These are phyloP conservation scores for Sebastes oblongus DNA, from an alignment of 2,797 vertebrate species.

Conservation along the genomic window DNA sequence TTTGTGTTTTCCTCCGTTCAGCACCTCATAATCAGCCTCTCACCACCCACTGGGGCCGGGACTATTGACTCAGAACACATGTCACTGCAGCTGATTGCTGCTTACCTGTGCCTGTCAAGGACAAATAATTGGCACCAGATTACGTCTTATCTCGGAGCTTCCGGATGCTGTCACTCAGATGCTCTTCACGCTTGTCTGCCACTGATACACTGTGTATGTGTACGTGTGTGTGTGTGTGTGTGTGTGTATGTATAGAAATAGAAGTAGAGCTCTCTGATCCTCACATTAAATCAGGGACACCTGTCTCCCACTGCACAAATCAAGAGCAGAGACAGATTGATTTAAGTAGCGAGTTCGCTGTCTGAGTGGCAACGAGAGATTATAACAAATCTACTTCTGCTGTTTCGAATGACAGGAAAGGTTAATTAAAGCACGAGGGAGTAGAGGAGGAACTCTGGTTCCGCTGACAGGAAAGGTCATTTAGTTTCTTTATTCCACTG, in stretches of 20 bases:
- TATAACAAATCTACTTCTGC: constrained; percentile 73
- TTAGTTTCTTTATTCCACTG: constrained; percentile 23
- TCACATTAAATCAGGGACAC: constrained; percentile 68
- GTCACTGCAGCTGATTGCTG: constrained; percentile 71
- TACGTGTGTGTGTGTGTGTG: neutral
- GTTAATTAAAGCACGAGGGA: constrained; percentile 78
- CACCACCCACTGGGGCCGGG: constrained; percentile 43
- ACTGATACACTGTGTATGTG: constrained; percentile 40
- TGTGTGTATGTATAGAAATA: constrained; percentile 29
- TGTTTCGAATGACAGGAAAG: constrained; percentile 70
- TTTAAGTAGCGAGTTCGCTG: constrained; percentile 65
- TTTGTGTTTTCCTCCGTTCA: constrained; percentile 57
- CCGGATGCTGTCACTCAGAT: constrained; percentile 77
- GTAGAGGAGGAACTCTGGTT: constrained; percentile 33
- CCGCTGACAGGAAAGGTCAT: constrained; percentile 60
- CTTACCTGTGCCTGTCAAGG: constrained; percentile 75
- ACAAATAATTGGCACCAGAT: constrained; percentile 82
- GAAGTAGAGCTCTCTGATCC: constrained; percentile 60
- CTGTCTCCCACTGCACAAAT: constrained; percentile 64
- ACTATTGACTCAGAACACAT: constrained; percentile 77
- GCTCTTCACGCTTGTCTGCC: constrained; percentile 66
- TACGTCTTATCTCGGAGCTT: constrained; percentile 77
- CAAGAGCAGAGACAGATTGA: constrained; percentile 65
- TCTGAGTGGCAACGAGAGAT: constrained; percentile 65
- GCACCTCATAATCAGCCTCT: constrained; percentile 67